A percentile compares a stretch with the other conserved stretches of the same genome.
Conservation (phyloP, 2,888 invertebrate genomes). For the Agrotis segetum region DNA sequence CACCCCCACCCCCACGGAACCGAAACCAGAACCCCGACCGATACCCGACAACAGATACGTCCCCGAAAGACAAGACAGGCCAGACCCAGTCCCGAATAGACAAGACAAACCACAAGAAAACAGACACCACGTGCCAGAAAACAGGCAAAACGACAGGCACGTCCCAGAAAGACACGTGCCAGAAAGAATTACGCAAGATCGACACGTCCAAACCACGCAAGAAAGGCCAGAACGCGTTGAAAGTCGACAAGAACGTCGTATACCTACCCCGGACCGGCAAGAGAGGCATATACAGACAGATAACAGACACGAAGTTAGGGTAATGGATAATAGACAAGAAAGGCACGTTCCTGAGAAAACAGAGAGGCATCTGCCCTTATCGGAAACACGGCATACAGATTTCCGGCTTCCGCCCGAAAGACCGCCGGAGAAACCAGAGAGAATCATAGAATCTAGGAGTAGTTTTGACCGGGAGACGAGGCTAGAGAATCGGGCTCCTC, state of each 20-base stretch:
- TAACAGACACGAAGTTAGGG: constrained; percentile 44
- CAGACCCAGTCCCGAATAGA: constrained; percentile 46
- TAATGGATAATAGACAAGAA: constrained; percentile 53
- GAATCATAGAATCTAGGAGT: constrained; percentile 63
- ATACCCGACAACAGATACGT: constrained; percentile 53
- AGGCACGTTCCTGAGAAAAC: constrained; percentile 39
- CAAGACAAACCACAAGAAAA: constrained; percentile 57
- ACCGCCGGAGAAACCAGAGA: constrained; percentile 75
- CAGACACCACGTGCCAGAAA: constrained; percentile 46
- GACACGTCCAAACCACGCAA: constrained; percentile 53
- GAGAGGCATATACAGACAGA: constrained; percentile 50
- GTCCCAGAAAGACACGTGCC: constrained; percentile 58
- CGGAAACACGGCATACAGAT: constrained; percentile 68
- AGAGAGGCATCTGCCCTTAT: constrained; percentile 60
- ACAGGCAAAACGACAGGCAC: constrained; percentile 51
- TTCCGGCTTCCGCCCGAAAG: constrained; percentile 73
- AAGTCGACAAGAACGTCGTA: constrained; percentile 62
- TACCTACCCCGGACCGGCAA: constrained; percentile 55
- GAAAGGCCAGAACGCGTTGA: constrained; percentile 55
- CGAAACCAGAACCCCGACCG: constrained; percentile 54
- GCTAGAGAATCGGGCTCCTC: constrained; percentile 80
- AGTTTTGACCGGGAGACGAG: constrained; percentile 72
- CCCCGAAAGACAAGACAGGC: constrained; percentile 59
- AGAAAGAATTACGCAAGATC: constrained; percentile 55
- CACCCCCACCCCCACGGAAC: constrained; percentile 65